These are phyloP conservation scores for Aythya baeri DNA, from an alignment of 2,113 vertebrate genomes.

Conservation along the genomic window DNA sequence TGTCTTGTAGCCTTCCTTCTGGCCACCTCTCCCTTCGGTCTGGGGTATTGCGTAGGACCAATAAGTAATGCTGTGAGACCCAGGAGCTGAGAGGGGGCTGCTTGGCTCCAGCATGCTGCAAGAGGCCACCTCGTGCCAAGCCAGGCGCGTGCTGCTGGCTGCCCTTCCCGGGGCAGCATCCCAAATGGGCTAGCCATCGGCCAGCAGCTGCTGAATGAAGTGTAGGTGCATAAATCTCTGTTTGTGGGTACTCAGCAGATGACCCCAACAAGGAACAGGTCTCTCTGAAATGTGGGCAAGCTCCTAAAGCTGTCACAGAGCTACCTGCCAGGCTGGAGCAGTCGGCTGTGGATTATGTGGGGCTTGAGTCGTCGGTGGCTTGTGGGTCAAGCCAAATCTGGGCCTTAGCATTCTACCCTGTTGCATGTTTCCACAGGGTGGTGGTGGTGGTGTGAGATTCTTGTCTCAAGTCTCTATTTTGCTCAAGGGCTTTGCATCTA, in stretches of 20 bases:
- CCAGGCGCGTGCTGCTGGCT: no score
- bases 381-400: not conserved
- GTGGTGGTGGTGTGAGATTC: not conserved
- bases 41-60: fast-evolving
- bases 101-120: no score
- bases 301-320: not conserved
- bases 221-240: not conserved
- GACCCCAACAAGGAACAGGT: not conserved
- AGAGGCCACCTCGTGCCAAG: no score
- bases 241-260: not conserved
- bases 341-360: fast-evolving
- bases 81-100: not conserved
- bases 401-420: not conserved
- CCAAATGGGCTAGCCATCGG: no score
- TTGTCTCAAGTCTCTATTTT: not conserved
- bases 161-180: no score
- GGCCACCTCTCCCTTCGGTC: not conserved
- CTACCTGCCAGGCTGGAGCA: constrained; percentile 3
- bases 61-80: not conserved
- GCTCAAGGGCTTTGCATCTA: not conserved
- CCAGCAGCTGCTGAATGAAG: no score
- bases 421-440: not conserved
- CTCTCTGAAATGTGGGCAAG: not conserved
- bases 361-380: not conserved
- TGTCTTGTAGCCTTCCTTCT: fast-evolving